A percentile compares a stretch with the other conserved stretches of the same genome.
These are phyloP conservation scores for Diarsia rubi DNA, from an alignment of 2,888 invertebrate genomes.

Conservation along the genomic window DNA sequence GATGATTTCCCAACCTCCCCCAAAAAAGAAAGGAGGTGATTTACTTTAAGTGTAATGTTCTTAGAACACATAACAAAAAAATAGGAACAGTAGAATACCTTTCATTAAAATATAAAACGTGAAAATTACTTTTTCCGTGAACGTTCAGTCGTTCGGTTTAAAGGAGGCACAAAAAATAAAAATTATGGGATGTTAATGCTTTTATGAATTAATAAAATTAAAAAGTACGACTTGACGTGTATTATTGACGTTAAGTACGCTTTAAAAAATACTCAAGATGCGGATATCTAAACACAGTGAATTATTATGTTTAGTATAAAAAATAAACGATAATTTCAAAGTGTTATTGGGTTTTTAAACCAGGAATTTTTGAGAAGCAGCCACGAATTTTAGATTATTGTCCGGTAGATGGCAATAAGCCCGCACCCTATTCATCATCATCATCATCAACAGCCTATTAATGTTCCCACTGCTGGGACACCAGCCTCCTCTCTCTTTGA, in stretches of 20 bases:
- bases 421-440: no score
- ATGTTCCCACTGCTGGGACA: no score
- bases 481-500: no score
- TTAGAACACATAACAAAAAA: no score
- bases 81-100: background rate
- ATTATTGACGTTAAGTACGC: conserved; percentile 19
- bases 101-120: conserved; percentile 1
- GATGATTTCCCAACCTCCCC: no score
- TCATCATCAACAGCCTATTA: no score
- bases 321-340: background rate
- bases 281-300: conserved; percentile 1
- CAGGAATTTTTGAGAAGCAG: no score
- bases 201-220: conserved; percentile 35
- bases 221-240: background rate
- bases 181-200: conserved; percentile 8
- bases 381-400: no score
- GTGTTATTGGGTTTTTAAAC: no score
- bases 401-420: no score
- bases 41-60: no score
- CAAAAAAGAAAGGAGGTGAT: no score
- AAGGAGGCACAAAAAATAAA: conserved; percentile 1
- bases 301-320: background rate
- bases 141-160: background rate
- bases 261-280: background rate
- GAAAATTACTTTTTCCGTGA: background rate